These are phyloP conservation scores for Hirundo rustica DNA, from an alignment of 2,797 vertebrate genomes.

Conservation along the genomic window DNA sequence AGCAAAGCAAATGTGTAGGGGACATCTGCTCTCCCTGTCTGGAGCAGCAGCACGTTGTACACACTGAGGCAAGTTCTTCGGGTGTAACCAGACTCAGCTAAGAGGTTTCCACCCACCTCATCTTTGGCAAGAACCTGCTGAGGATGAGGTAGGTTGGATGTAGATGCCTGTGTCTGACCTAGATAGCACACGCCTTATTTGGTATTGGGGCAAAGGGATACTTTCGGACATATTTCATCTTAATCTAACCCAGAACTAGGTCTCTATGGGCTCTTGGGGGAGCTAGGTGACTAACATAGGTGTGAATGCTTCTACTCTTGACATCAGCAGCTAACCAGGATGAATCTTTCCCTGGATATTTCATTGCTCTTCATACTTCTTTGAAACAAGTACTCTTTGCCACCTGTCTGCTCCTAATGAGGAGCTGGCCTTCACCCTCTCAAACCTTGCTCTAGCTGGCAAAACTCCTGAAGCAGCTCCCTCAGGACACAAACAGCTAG, in stretches of 20 bases:
- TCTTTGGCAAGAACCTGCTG: background rate
- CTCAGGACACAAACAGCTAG: background rate
- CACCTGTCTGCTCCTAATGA: background rate
- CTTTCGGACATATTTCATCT: background rate
- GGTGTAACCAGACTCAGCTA: background rate
- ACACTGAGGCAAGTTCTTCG: background rate
- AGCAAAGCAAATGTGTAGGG: background rate
- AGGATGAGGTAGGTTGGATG: background rate
- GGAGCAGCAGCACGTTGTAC: background rate
- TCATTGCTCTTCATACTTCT: background rate
- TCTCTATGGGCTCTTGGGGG: background rate
- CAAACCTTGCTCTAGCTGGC: background rate
- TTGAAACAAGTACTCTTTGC: constrained; percentile 11
- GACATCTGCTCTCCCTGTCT: background rate
- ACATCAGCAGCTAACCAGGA: background rate
- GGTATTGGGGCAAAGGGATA: background rate
- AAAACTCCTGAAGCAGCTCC: background rate
- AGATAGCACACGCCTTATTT: background rate
- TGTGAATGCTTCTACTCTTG: background rate
- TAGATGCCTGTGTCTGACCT: background rate
- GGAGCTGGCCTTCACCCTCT: background rate
- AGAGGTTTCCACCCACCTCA: background rate
- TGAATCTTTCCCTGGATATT: background rate
- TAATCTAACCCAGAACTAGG: background rate
- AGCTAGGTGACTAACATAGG: background rate